Base-by-base conservation (phyloP, 2,888 invertebrate species). In the Thereva unica region DNA sequence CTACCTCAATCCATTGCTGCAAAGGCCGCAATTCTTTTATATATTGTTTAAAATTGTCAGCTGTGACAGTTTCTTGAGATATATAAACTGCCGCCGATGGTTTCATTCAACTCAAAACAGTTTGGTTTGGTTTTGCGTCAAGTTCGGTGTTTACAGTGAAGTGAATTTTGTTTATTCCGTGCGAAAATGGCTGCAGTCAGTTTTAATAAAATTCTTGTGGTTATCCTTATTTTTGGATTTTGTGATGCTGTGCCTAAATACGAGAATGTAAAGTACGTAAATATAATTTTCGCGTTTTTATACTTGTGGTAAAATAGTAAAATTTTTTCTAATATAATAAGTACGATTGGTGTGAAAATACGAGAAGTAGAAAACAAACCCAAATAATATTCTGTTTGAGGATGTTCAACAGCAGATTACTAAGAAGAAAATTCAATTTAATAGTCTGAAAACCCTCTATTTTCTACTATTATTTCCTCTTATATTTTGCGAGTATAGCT, bases 21-120 rank as follows among this genome's bases (percentile, higher is more conserved):
- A 7, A 40, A 10, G 40, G 9, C 40, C 8, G 61, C 50, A 61
- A 61, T 61, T 61, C 61, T 61, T 35, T 61, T 61, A 61, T 61
- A 49, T 50, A 61, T 61, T 61, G 61, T 61, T 61, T 44, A 50
- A 61, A 61, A 41, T 50, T 50, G 8, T 50, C n/a, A 12, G 61
- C 61, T 61, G 61, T 61, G 61, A 61, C 61, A 61, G 40, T 8
- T n/a, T 41, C 12, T 34, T 41, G n/a, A 23, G 23, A 49, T 61
- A 61, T 61, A 61, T 50, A 61, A 40, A 41, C 50, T 50, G 7
- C 23, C 35, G 34, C 50, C 40, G 23, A 2, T 5, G 2, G 23
- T 40, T 7, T 34, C 40, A 9, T 9, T 7, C 4, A 23, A 45
- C 2, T 41, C 49, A 50, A 61, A 23, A 50, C 34, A 40, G 23